These are phyloP conservation scores for Phortica magna DNA, from an alignment of 2,888 invertebrate species.

Conservation along the genomic window DNA sequence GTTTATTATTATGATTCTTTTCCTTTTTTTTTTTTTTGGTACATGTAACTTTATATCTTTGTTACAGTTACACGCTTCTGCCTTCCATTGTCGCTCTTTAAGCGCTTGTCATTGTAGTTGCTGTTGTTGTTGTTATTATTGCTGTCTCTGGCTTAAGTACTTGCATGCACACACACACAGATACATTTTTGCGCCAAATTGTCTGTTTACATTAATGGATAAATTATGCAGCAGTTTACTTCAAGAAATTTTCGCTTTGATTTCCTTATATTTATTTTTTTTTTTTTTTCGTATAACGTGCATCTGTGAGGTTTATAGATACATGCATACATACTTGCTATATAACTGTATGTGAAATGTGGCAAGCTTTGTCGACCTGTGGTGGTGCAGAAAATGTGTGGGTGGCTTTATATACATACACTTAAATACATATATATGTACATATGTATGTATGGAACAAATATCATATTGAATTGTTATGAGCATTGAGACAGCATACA, in stretches of 20 bases:
- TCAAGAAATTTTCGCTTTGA: conserved; percentile 34
- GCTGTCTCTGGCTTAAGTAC: not conserved
- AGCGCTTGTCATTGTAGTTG: not conserved
- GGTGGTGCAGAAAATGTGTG: too few relatives aligned
- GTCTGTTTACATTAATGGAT: conserved; percentile 69
- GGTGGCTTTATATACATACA: too few relatives aligned
- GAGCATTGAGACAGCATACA: too few relatives aligned
- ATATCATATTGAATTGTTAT: too few relatives aligned
- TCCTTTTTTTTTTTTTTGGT: conserved; percentile 1
- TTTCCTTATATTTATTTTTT: not conserved
- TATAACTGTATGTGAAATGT: not conserved
- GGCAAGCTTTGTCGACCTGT: too few relatives aligned
- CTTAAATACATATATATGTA: too few relatives aligned
- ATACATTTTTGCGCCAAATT: conserved; percentile 56
- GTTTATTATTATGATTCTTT: not conserved
- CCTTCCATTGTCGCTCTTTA: not conserved
- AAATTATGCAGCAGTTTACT: conserved; percentile 67
- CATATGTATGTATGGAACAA: too few relatives aligned
- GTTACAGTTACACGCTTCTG: conserved; percentile 23
- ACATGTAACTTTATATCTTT: conserved; percentile 44
- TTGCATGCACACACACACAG: not conserved
- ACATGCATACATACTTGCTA: not conserved
- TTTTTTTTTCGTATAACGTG: not conserved
- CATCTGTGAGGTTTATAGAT: not conserved
- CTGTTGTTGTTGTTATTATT: not conserved